These are phyloP conservation scores for Limnephilus rhombicus DNA, from an alignment of 2,888 invertebrate species.

Conservation along the genomic window DNA sequence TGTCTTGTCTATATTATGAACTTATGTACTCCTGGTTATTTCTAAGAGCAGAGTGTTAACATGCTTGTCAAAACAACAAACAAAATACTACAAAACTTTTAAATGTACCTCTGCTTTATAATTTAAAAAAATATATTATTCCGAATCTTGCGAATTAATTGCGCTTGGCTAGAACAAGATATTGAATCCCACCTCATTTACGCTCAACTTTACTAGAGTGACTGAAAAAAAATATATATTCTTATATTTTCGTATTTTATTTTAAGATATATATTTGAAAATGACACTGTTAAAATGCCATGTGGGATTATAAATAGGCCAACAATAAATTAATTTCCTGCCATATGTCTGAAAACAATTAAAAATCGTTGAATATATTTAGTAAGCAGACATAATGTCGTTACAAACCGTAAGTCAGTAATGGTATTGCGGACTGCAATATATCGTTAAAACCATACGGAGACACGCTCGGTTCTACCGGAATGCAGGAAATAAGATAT, in stretches of 20 bases:
- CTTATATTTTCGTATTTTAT: too few relatives aligned
- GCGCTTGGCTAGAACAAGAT: too few relatives aligned
- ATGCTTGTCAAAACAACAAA: not conserved
- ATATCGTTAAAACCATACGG: not conserved
- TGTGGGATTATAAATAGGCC: not conserved
- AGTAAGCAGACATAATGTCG: not conserved
- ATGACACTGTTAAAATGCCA: not conserved
- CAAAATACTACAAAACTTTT: not conserved
- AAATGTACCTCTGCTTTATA: not conserved
- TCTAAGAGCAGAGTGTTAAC: not conserved
- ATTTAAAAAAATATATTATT: not conserved
- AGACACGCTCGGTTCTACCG: slow-evolving; percentile 5
- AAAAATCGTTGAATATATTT: not conserved
- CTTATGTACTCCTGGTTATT: not conserved
- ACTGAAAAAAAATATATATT: too few relatives aligned
- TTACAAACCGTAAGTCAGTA: not conserved
- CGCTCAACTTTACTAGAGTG: too few relatives aligned
- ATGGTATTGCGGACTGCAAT: not conserved
- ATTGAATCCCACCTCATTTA: too few relatives aligned
- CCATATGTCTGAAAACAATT: not conserved
- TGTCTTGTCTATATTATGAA: not conserved
- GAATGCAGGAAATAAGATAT: slow-evolving; percentile 46
- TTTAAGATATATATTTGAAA: too few relatives aligned
- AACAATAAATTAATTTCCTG: not conserved
- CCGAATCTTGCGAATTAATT: too few relatives aligned